phyloP scores from a whole-genome alignment of 2,888 invertebrate genomes.

The Trachelus stipa region DNA sequence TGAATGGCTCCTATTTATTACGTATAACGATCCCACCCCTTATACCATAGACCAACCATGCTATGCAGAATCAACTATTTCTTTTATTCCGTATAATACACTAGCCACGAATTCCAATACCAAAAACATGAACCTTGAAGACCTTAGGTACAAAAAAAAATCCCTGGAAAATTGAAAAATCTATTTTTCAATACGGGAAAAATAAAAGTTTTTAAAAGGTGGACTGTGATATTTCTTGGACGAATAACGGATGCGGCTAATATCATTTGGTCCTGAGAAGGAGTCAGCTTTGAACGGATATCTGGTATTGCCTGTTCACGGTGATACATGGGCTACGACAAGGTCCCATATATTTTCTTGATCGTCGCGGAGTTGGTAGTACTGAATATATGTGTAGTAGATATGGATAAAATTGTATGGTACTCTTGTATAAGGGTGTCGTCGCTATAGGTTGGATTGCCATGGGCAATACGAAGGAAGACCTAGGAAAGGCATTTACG shows the following conservation, averaged over 20 bases:
- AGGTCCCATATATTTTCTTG: constrained; percentile 28
- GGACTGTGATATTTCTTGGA: no score
- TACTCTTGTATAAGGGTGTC: not conserved
- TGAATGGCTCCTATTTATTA: constrained; percentile 61
- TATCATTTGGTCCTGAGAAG: constrained; percentile 2
- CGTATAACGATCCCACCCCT: constrained; percentile 37
- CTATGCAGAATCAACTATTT: no score
- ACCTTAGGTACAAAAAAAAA: no score
- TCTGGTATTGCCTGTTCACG: constrained; percentile 35
- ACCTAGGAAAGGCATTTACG: not conserved
- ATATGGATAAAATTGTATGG: not conserved
- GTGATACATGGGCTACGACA: constrained; percentile 39
- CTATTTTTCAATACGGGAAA: no score
- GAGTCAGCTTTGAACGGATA: constrained; percentile 32
- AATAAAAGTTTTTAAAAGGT: no score
- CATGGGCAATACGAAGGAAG: constrained; percentile 9
- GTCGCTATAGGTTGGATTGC: constrained; percentile 10
- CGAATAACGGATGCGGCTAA: no score
- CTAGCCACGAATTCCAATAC: no score
- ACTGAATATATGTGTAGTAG: constrained; percentile 21
- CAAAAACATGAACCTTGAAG: no score
- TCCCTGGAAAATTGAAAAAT: no score
- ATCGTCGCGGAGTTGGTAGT: constrained; percentile 21
- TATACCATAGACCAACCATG: no score
- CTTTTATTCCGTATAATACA: no score